Conservation (phyloP, 1,140 invertebrate genomes). For the Achroia grisella region DNA sequence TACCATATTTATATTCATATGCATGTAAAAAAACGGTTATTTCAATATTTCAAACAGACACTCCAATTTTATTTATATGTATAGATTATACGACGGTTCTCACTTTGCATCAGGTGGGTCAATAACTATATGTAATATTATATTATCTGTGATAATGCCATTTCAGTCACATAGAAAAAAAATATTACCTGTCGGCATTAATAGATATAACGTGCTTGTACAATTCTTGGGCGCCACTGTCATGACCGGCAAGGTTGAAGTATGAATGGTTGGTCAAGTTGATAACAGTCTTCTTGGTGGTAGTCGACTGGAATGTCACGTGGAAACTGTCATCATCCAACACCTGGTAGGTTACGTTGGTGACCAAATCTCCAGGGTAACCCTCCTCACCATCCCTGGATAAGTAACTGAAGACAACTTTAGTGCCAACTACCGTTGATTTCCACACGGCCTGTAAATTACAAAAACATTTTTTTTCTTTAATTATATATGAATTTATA, state of each 20-base stretch:
- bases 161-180: neutral
- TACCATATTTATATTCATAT: too few species aligned
- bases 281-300: slow-evolving; percentile 86
- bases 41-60: too few species aligned
- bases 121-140: neutral
- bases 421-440: slow-evolving; percentile 64
- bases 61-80: too few species aligned
- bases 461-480: too few species aligned
- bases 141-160: too few species aligned
- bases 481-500: too few species aligned
- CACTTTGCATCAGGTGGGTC: neutral
- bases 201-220: slow-evolving; percentile 84
- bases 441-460: slow-evolving; percentile 54
- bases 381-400: slow-evolving; percentile 90
- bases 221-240: slow-evolving; percentile 71
- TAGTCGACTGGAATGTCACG: slow-evolving; percentile 82
- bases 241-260: slow-evolving; percentile 94
- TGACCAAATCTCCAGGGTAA: slow-evolving; percentile 85
- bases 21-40: too few species aligned
- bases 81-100: too few species aligned
- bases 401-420: slow-evolving; percentile 79
- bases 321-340: slow-evolving; percentile 79
- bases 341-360: slow-evolving; percentile 82
- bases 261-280: slow-evolving; percentile 96
- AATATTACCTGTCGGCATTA: slow-evolving; percentile 78